Evolutionary conservation across 2,888 invertebrate species (phyloP), one percentile per base, ranked within the genome.

Genomic region (Lysandra bellargus): DNA sequence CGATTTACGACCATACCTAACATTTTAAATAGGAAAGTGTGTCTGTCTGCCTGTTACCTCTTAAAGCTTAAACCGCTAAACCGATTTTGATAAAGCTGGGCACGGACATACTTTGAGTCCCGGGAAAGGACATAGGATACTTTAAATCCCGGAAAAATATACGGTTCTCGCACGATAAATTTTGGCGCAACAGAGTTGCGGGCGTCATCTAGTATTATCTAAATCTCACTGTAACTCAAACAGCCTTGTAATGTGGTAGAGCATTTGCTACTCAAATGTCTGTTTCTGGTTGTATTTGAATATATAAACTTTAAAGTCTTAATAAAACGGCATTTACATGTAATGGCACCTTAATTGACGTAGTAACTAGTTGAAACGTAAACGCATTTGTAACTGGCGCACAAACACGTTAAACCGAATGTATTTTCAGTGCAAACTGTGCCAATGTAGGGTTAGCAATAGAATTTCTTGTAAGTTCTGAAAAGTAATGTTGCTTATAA

Each of bases 371-470:
- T 74, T 74, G 74, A 74, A 73, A 74, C n/a, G 74, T 74, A 37
- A 40, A 73, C 23, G 30, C 9, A 30, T 30, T 30, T 7, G 64
- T 64, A 64, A 64, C 74, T 75, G 75, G 75, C 49, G 44, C 44
- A 75, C 44, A 75, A 44, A 75, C 75, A 49, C 75, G 23, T 75
- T 75, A 75, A 44, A 23, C 74, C 75, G 23, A 75, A 44, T 75
- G 75, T 75, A 44, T 75, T 75, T 75, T 75, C 75, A 75, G 75
- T 75, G 75, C 75, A 75, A 75, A 75, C 75, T 75, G 75, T 75
- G 74, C 14, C 33, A 75, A 75, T 75, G 40, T 44, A 44, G 49
- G 44, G 75, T 49, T n/a, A 44, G 75, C 75, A 75, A 75, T 7
- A 5, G 5, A 0, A 30, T 9, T 30, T 73, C 6, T 73, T 37